Evolutionary conservation across 2,888 invertebrate species (phyloP), one percentile per base, ranked within the genome.

Genomic region (Tetragonisca angustula): DNA sequence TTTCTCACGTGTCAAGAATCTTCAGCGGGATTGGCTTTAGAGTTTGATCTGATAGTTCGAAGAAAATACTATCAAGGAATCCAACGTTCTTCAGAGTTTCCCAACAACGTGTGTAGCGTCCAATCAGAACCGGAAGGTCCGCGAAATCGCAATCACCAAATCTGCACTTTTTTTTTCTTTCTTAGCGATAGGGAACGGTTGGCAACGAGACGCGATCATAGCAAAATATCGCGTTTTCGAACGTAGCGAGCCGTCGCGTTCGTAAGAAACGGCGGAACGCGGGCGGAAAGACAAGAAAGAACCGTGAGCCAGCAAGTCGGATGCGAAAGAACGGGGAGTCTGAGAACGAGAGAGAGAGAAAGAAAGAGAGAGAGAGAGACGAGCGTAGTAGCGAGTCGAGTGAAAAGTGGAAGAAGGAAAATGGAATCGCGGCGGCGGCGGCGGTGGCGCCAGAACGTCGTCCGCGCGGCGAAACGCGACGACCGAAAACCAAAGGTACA

Each of bases 401-500:
- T 75, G 84, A 83, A 84, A 81, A 84, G 79, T 76, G 61, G 78
- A 61, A 64, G 85, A 73, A 52, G 77, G 59, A 85, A 88, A 43
- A 43, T 9, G 43, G 43, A 43, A 43, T 43, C 43, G 43, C 43
- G 36, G 36, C 9, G 36, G 36, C 36, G 36, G 36, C 36, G 43
- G 80, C 73, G 82, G 79, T 88, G 93, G 93, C 93, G 94, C 94
- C 93, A 91, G 85, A 85, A 84, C 85, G 93, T 91, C 93, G 93
- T 91, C 70, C 81, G 72, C 88, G 85, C 84, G 87, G 84, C 85
- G 82, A 80, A 77, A 87, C 76, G 77, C 79, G 78, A 67, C 84
- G 84, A 87, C 87, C 88, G 85, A 90, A 90, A 90, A 89, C 83
- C 91, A 86, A 89, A 90, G 88, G 89, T 89, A 91, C 92, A 91